Percentiles rank a stretch among this genome's conserved stretches.
These are phyloP conservation scores for Sycophaga agraensis DNA, from an alignment of 1,140 invertebrate species.

Conservation along the genomic window DNA sequence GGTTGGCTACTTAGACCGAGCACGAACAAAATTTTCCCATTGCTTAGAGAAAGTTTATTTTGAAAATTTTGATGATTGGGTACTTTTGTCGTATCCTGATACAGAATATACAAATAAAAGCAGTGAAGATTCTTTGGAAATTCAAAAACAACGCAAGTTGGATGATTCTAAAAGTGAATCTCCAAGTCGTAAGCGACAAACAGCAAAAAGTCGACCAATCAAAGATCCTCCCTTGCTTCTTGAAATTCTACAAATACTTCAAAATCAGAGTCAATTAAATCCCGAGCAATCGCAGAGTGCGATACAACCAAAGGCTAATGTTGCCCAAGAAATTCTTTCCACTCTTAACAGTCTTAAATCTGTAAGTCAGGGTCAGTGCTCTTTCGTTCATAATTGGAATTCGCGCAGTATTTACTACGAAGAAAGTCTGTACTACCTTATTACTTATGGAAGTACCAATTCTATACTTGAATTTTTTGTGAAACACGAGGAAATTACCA, in stretches of 20 bases:
- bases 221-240: constrained; percentile 66
- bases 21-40: constrained; percentile 65
- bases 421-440: constrained; percentile 73
- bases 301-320: constrained; percentile 34
- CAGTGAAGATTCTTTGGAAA: constrained; percentile 29
- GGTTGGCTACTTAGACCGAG: constrained; percentile 69
- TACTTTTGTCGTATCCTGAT: constrained; percentile 38
- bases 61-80: constrained; percentile 51
- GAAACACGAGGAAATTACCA: constrained; percentile 62
- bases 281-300: constrained; percentile 43
- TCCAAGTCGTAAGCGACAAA: constrained; percentile 39
- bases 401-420: constrained; percentile 61
- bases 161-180: constrained; percentile 27
- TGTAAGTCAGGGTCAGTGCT: constrained; percentile 47
- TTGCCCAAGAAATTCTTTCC: constrained; percentile 52
- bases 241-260: constrained; percentile 70
- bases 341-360: constrained; percentile 53
- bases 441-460: constrained; percentile 68
- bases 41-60: constrained; percentile 54
- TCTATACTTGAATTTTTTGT: constrained; percentile 72
- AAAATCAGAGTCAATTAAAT: constrained; percentile 46
- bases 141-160: constrained; percentile 32
- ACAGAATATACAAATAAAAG: constrained; percentile 26
- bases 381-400: constrained; percentile 26
- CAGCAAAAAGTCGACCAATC: constrained; percentile 52